These are phyloP conservation scores for Chelon labrosus DNA, from an alignment of 2,797 vertebrate genomes.

Conservation along the genomic window DNA sequence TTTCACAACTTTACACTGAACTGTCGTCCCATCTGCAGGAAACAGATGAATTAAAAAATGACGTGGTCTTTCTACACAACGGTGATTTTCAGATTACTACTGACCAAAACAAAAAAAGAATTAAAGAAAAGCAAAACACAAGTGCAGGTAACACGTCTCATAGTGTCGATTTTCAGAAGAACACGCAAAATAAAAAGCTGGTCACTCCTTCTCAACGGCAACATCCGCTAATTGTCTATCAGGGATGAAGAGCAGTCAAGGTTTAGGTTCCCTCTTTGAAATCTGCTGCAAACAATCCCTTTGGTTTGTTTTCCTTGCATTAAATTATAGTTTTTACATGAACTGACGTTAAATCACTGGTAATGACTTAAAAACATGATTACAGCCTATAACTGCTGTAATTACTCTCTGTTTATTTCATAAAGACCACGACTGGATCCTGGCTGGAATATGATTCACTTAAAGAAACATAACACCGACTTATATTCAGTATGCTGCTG, in stretches of 20 bases:
- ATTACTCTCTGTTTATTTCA: conserved; percentile 1
- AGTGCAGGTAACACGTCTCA: conserved; percentile 3
- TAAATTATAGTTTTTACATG: not conserved
- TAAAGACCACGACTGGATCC: not conserved
- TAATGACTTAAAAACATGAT: conserved; percentile 23
- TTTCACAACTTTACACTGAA: not conserved
- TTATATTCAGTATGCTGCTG: not conserved
- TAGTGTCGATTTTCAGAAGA: not conserved
- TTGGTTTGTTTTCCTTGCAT: not conserved
- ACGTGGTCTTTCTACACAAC: not conserved
- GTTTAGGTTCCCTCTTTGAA: not conserved
- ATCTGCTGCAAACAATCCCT: not conserved
- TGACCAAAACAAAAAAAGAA: conserved; percentile 11
- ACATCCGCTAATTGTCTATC: conserved; percentile 12
- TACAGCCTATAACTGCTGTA: conserved; percentile 11
- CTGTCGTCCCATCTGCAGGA: too few relatives aligned
- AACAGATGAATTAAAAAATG: too few relatives aligned
- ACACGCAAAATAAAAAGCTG: conserved; percentile 9
- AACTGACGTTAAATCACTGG: not conserved
- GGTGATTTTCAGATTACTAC: conserved; percentile 9
- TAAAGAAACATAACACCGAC: not conserved
- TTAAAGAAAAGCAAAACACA: conserved; percentile 23
- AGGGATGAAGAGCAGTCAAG: not conserved
- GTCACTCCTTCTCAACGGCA: conserved; percentile 4
- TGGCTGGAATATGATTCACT: not conserved